Percentiles rank a stretch among this genome's conserved stretches.
Evolutionary conservation across 2,113 vertebrate genomes (phyloP).

Genomic region (Rhinolophus sinicus): DNA sequence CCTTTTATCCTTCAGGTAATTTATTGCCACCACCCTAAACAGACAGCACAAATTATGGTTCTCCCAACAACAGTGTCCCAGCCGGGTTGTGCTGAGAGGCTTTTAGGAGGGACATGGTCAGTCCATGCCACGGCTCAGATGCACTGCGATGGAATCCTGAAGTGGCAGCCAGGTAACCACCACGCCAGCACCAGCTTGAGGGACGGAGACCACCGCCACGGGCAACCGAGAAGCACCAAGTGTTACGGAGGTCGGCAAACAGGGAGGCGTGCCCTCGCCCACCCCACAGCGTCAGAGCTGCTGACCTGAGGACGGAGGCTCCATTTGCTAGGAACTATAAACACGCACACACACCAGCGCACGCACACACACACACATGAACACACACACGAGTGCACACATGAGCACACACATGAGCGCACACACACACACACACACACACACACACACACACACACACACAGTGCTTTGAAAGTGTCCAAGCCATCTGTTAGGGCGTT

Average conservation of each 20-base stretch:
- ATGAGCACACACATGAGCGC: not conserved
- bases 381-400: no score
- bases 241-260: conserved; percentile 66
- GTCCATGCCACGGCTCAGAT: conserved; percentile 81
- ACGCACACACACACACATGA: not conserved
- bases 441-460: not conserved
- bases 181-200: conserved; percentile 81
- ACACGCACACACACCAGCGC: not conserved
- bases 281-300: not conserved
- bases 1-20: conserved; percentile 78
- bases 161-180: conserved; percentile 73
- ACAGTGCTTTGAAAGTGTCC: not conserved
- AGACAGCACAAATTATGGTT: conserved; percentile 61
- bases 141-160: conserved; percentile 80
- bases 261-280: not conserved
- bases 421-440: not conserved
- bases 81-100: conserved; percentile 83
- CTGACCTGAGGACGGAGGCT: not conserved
- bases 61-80: conserved; percentile 64
- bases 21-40: conserved; percentile 72
- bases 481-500: not conserved
- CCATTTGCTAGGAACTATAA: not conserved
- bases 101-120: conserved; percentile 83
- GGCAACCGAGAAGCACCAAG: conserved; percentile 76
- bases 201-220: conserved; percentile 73